Percentiles rank a stretch among this genome's conserved stretches.
These are phyloP conservation scores for Diadema setosum DNA, from an alignment of 35 echinoderm and acorn worm species.

Conservation along the genomic window DNA sequence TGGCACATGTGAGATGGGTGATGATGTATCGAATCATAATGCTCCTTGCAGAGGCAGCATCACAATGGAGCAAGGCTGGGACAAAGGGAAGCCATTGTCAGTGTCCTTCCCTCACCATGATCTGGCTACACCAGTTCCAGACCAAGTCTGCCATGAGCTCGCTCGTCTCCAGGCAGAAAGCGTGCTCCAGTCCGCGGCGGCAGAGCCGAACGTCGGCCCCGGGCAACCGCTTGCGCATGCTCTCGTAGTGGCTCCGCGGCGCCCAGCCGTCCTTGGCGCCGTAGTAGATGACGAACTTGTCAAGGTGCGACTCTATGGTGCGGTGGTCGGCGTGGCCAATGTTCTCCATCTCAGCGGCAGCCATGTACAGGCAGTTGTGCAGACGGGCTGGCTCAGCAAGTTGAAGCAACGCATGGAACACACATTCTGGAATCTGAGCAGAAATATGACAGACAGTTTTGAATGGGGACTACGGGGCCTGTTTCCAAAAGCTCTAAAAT, in stretches of 20 bases:
- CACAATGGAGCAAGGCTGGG: too few species aligned
- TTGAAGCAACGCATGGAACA: conserved; percentile 38
- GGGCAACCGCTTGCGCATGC: conserved; percentile 37
- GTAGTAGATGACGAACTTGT: conserved; percentile 67
- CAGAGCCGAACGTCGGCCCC: conserved; percentile 69
- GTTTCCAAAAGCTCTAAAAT: too few species aligned
- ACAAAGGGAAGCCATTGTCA: too few species aligned
- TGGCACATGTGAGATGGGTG: too few species aligned
- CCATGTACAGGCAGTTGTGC: conserved; percentile 47
- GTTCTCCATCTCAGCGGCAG: conserved; percentile 62
- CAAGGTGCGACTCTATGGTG: conserved; percentile 13
- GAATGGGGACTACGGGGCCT: neutral
- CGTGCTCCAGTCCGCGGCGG: conserved; percentile 42
- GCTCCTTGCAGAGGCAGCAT: too few species aligned
- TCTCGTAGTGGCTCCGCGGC: conserved; percentile 40
- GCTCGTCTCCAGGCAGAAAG: conserved; percentile 67
- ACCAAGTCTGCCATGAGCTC: conserved; percentile 61
- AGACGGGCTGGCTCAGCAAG: conserved; percentile 44
- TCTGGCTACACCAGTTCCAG: conserved; percentile 44
- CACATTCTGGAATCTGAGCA: conserved; percentile 51
- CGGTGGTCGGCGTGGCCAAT: conserved; percentile 31
- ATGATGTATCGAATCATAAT: too few species aligned
- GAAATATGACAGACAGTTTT: neutral
- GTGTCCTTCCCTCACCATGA: too few species aligned
- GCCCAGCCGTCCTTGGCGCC: conserved; percentile 60